These are phyloP conservation scores for Drosophila punjabiensis DNA, from an alignment of 1,140 invertebrate species.

Conservation along the genomic window DNA sequence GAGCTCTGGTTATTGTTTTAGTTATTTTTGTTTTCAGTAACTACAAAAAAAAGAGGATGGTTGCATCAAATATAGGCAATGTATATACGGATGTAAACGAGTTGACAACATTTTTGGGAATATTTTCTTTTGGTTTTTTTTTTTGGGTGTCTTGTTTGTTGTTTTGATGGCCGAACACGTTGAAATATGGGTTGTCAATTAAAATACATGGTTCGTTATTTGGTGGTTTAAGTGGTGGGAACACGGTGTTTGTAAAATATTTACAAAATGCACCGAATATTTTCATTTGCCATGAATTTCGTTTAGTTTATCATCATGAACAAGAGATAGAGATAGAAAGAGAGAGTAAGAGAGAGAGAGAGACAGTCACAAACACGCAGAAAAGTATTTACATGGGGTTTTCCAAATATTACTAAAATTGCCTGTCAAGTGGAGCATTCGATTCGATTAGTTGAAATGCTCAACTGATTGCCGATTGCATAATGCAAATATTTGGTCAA, in stretches of 20 bases:
- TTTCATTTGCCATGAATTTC: constrained; percentile 36
- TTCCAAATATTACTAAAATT: constrained; percentile 20
- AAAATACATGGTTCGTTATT: constrained; percentile 48
- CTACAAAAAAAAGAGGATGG: constrained; percentile 34
- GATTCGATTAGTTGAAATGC: constrained; percentile 18
- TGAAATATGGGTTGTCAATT: constrained; percentile 45
- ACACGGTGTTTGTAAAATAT: constrained; percentile 41
- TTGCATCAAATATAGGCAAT: constrained; percentile 44
- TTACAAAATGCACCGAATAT: constrained; percentile 60
- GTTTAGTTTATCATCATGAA: constrained; percentile 26
- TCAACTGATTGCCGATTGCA: constrained; percentile 7
- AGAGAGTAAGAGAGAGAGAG: not conserved
- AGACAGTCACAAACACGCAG: constrained; percentile 31
- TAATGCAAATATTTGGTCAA: constrained; percentile 6
- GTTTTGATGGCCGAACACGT: constrained; percentile 56
- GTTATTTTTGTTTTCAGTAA: constrained; percentile 38
- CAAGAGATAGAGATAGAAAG: constrained; percentile 12
- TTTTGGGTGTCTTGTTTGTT: constrained; percentile 3
- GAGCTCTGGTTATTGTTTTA: constrained; percentile 61
- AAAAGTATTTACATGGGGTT: constrained; percentile 39
- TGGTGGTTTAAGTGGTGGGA: constrained; percentile 19
- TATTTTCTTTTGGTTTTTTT: constrained; percentile 9
- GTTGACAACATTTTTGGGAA: constrained; percentile 39
- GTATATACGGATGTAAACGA: constrained; percentile 36
- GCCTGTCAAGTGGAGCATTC: constrained; percentile 45